phyloP scores from a whole-genome alignment of 2,113 vertebrate genomes.

The Orycteropus afer region DNA sequence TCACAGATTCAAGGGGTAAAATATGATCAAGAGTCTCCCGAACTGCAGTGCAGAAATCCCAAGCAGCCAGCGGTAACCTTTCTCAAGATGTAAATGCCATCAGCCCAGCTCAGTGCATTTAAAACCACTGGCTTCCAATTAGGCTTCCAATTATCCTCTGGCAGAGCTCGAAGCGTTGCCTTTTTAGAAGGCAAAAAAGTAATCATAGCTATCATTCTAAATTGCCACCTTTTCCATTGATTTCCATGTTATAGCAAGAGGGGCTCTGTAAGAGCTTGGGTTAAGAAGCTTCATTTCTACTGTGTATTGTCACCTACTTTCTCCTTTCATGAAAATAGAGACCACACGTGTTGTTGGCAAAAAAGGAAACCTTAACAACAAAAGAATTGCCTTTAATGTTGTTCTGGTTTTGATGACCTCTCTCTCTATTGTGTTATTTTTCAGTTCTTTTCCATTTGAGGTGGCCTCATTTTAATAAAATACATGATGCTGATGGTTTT shows the following conservation, averaged over 20 bases:
- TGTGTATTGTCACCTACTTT: slow-evolving; percentile 24
- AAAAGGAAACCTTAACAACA: neutral
- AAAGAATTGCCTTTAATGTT: neutral
- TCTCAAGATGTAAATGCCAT: slow-evolving; percentile 54
- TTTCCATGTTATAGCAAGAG: slow-evolving; percentile 62
- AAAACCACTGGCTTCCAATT: slow-evolving; percentile 67
- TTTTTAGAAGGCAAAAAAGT: slow-evolving; percentile 60
- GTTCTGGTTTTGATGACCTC: neutral
- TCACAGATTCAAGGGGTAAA: slow-evolving; percentile 68
- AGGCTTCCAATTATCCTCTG: slow-evolving; percentile 62
- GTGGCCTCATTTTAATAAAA: neutral
- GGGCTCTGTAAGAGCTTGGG: neutral
- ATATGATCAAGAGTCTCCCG: slow-evolving; percentile 56
- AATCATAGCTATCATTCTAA: slow-evolving; percentile 59
- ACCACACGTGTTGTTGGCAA: neutral
- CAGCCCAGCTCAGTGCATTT: slow-evolving; percentile 36
- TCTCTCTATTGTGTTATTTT: neutral
- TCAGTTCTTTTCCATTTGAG: neutral
- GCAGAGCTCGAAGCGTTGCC: slow-evolving; percentile 49
- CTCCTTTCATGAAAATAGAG: slow-evolving; percentile 40
- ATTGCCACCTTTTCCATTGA: slow-evolving; percentile 29
- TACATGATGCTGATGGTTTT: neutral
- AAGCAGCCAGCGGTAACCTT: slow-evolving; percentile 68
- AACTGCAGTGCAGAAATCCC: neutral
- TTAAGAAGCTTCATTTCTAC: slow-evolving; percentile 34